A percentile compares a stretch with the other conserved stretches of the same genome.
phyloP scores from a whole-genome alignment of 2,888 invertebrate species.

The Habroteleia sp. region DNA sequence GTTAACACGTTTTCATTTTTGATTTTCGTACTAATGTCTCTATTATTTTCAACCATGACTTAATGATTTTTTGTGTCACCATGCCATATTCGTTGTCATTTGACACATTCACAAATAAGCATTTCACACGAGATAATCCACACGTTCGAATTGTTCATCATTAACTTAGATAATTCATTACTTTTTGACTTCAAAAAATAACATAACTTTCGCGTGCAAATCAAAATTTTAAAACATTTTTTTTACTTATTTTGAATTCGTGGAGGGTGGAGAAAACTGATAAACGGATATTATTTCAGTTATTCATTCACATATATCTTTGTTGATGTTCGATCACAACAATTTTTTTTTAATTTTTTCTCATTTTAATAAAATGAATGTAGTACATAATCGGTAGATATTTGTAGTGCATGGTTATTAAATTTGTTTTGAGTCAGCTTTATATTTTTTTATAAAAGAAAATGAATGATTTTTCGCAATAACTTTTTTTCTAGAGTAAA shows the following conservation, averaged over 20 bases:
- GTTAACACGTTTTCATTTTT: conserved; percentile 76
- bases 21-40: conserved; percentile 30
- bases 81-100: conserved; percentile 30
- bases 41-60: conserved; percentile 30
- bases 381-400: conserved; percentile 16
- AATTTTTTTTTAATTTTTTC: conserved; percentile 5
- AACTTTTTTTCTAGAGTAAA: too few relatives aligned
- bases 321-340: conserved; percentile 42
- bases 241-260: conserved; percentile 13
- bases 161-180: conserved; percentile 17
- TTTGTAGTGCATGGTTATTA: conserved; percentile 44
- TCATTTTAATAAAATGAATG: conserved; percentile 1
- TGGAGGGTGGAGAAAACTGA: conserved; percentile 64
- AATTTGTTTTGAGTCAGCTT: background rate
- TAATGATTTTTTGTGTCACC: conserved; percentile 12
- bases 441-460: too few relatives aligned
- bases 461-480: too few relatives aligned
- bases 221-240: background rate
- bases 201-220: conserved; percentile 1
- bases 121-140: conserved; percentile 20
- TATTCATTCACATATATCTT: conserved; percentile 44
- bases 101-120: conserved; percentile 34
- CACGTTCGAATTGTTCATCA: conserved; percentile 21
- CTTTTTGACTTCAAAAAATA: conserved; percentile 10
- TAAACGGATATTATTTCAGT: conserved; percentile 17